Conservation (phyloP, 2,797 vertebrate species). For the Cirrhinus molitorella region DNA sequence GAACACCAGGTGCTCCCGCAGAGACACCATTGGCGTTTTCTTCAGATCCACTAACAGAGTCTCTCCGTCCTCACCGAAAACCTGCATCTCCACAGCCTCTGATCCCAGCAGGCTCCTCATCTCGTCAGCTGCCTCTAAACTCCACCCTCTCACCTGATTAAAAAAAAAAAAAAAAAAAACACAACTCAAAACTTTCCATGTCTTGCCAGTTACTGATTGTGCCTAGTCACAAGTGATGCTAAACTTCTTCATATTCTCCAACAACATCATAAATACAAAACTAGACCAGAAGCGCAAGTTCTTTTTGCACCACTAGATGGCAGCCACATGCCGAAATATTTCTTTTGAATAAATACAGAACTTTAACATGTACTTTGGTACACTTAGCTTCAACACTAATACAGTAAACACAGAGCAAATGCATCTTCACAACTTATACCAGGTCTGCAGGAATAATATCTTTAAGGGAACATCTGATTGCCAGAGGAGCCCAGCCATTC, state of each 20-base stretch:
- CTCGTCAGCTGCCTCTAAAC: slow-evolving; percentile 65
- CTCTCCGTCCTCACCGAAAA: slow-evolving; percentile 71
- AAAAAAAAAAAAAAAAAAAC: slow-evolving; percentile 9
- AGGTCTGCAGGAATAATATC: slow-evolving; percentile 76
- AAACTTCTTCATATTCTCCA: not conserved
- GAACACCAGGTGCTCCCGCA: slow-evolving; percentile 79
- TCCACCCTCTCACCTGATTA: slow-evolving; percentile 77
- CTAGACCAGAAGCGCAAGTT: not conserved
- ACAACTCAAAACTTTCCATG: not conserved
- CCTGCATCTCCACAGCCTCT: slow-evolving; percentile 71
- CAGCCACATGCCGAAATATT: not conserved
- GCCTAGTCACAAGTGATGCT: not conserved
- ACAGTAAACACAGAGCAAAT: not conserved
- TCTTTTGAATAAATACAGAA: not conserved
- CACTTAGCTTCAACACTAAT: not conserved
- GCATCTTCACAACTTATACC: slow-evolving; percentile 63
- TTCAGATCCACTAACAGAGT: slow-evolving; percentile 77
- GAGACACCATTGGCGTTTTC: slow-evolving; percentile 73
- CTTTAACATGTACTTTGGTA: not conserved
- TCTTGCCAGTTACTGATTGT: not conserved
- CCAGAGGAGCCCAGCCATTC: slow-evolving; percentile 66
- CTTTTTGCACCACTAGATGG: not conserved
- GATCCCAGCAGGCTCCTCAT: slow-evolving; percentile 69
- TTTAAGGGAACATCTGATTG: slow-evolving; percentile 79
- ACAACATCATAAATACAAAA: not conserved